Evolutionary conservation across 2,888 invertebrate species (phyloP).

Genomic region (Acleris emargana): DNA sequence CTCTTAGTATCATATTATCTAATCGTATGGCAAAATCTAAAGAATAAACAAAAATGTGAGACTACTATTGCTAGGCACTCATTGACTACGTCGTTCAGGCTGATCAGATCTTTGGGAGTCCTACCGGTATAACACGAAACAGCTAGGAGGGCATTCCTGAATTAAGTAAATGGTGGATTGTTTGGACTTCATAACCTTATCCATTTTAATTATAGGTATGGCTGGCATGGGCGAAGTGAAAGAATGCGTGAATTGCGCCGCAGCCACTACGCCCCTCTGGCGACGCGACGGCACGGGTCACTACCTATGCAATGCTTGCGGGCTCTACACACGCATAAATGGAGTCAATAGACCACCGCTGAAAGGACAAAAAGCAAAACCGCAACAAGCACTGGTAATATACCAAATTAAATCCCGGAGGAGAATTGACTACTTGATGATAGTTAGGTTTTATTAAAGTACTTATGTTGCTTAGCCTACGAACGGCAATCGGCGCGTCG

Average conservation of each 20-base stretch:
- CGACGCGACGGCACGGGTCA: slow-evolving; percentile 99
- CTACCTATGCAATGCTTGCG: slow-evolving; percentile 99
- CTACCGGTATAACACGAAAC: too few species aligned
- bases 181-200: too few species aligned
- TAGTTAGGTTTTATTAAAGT: background rate
- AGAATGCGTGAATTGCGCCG: slow-evolving; percentile 97
- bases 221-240: slow-evolving; percentile 86
- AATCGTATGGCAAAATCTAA: too few species aligned
- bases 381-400: slow-evolving; percentile 81
- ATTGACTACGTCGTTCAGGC: too few species aligned
- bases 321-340: slow-evolving; percentile 91
- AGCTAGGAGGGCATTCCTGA: too few species aligned
- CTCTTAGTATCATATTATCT: too few species aligned
- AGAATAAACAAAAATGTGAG: too few species aligned
- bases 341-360: slow-evolving; percentile 89
- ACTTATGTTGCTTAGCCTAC: slow-evolving; percentile 63
- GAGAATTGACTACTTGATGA: too few species aligned
- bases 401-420: too few species aligned
- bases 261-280: slow-evolving; percentile 96
- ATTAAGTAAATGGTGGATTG: too few species aligned
- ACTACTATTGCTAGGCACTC: too few species aligned
- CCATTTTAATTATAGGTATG: slow-evolving; percentile 53
- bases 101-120: too few species aligned
- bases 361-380: slow-evolving; percentile 87
- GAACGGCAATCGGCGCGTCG: slow-evolving; percentile 86